phyloP scores from a whole-genome alignment of 92 coral and sea anemone genomes.

The Pocillopora grandis region DNA sequence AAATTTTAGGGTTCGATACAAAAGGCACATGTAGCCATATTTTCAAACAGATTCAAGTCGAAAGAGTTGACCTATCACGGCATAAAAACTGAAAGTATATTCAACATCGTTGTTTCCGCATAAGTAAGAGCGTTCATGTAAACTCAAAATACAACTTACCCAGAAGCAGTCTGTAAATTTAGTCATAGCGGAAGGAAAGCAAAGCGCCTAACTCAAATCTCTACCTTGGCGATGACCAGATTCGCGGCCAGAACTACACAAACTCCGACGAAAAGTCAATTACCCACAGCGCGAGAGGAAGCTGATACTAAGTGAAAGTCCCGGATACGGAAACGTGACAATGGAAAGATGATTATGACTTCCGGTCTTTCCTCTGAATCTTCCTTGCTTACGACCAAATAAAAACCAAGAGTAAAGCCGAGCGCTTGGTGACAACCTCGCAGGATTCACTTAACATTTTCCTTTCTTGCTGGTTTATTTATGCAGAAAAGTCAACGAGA shows the following conservation, averaged over 20 bases:
- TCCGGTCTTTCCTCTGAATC: background rate
- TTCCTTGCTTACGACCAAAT: too few species aligned
- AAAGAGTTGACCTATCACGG: too few species aligned
- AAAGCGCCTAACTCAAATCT: background rate
- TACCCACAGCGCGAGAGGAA: background rate
- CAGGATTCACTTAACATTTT: too few species aligned
- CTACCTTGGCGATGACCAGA: background rate
- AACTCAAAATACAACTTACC: conserved; percentile 42
- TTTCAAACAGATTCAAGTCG: too few species aligned
- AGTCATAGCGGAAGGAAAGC: conserved; percentile 29
- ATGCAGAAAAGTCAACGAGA: too few species aligned
- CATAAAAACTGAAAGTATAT: too few species aligned
- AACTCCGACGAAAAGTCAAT: background rate
- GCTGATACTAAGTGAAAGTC: background rate
- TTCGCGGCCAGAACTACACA: background rate
- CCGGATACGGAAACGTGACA: conserved; percentile 19
- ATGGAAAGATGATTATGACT: background rate
- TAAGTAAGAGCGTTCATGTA: background rate
- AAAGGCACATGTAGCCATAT: too few species aligned
- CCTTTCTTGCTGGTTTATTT: too few species aligned
- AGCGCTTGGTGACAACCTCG: too few species aligned
- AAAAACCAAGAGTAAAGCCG: too few species aligned
- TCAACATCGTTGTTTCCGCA: too few species aligned
- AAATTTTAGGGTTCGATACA: too few species aligned
- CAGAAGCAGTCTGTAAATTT: conserved; percentile 58